These are phyloP conservation scores for Drosophila monieri DNA, from an alignment of 2,888 invertebrate genomes.

Conservation along the genomic window DNA sequence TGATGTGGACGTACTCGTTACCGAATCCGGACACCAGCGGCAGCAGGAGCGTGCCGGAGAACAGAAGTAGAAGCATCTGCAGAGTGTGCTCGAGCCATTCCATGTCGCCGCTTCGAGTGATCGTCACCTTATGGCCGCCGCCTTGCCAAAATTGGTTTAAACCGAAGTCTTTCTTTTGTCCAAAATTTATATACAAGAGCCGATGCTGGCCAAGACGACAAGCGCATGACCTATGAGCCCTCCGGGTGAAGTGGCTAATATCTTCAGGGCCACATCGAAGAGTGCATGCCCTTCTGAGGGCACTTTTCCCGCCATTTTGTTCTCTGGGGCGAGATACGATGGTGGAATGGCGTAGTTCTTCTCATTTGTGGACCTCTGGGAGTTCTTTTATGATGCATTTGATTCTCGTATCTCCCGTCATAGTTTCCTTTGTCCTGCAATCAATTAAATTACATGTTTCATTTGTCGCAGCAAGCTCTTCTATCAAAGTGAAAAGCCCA, in stretches of 20 bases:
- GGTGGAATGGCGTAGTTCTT: background rate
- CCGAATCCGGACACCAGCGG: constrained; percentile 58
- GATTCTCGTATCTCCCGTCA: background rate
- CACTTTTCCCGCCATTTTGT: background rate
- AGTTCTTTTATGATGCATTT: background rate
- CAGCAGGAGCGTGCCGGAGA: constrained; percentile 11
- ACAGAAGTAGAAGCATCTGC: constrained; percentile 11
- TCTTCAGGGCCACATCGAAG: background rate
- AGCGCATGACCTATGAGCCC: constrained; percentile 48
- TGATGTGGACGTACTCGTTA: constrained; percentile 77
- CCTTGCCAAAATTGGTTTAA: constrained; percentile 76
- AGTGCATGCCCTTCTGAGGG: constrained; percentile 36
- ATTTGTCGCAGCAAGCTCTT: background rate
- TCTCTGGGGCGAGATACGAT: background rate
- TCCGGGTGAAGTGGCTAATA: constrained; percentile 17
- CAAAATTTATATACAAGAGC: constrained; percentile 70
- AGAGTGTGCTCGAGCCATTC: constrained; percentile 8
- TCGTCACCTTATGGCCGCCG: constrained; percentile 55
- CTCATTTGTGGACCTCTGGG: background rate
- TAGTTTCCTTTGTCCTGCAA: background rate
- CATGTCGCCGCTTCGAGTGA: constrained; percentile 28
- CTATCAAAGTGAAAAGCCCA: background rate
- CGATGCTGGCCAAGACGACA: constrained; percentile 46
- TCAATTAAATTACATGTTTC: background rate
- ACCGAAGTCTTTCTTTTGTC: constrained; percentile 63